These are phyloP conservation scores for Eristalis pertinax DNA, from an alignment of 2,888 invertebrate species.

Conservation along the genomic window DNA sequence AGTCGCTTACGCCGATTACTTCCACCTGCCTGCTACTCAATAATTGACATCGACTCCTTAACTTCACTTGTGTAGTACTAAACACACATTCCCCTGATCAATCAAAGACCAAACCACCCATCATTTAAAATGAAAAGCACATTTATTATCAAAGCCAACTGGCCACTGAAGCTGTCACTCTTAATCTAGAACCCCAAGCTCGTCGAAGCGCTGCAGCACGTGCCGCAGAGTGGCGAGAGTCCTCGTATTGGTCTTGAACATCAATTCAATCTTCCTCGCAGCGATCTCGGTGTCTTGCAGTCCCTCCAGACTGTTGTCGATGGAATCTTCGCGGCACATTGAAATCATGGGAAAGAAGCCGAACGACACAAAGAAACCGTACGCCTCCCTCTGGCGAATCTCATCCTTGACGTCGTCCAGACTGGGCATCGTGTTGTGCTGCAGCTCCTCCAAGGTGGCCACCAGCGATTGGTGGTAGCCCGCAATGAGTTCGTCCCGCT, in stretches of 20 bases:
- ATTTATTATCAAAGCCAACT: slow-evolving; percentile 5
- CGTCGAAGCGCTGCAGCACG: slow-evolving; percentile 77
- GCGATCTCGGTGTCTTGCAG: slow-evolving; percentile 78
- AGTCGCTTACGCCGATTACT: no score
- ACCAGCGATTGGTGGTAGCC: slow-evolving; percentile 75
- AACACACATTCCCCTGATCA: background rate
- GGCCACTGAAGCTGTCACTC: background rate
- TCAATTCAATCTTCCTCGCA: slow-evolving; percentile 78
- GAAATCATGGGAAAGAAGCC: slow-evolving; percentile 79
- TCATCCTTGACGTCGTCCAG: slow-evolving; percentile 76
- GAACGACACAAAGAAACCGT: slow-evolving; percentile 80
- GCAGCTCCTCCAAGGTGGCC: slow-evolving; percentile 74
- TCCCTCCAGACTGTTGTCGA: slow-evolving; percentile 78
- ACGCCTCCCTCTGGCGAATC: slow-evolving; percentile 76
- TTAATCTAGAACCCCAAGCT: slow-evolving; percentile 77
- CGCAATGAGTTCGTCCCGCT: slow-evolving; percentile 76
- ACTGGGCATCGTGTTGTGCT: slow-evolving; percentile 74
- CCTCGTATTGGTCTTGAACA: slow-evolving; percentile 78
- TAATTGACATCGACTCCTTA: no score
- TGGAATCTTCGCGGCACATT: slow-evolving; percentile 78
- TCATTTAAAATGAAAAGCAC: background rate
- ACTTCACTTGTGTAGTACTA: no score
- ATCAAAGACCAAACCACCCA: background rate
- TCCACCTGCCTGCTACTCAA: no score
- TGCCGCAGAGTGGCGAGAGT: slow-evolving; percentile 77